A percentile compares a stretch with the other conserved stretches of the same genome.
Evolutionary conservation across 2,888 invertebrate species (phyloP).

Genomic region (Cantharis rustica): DNA sequence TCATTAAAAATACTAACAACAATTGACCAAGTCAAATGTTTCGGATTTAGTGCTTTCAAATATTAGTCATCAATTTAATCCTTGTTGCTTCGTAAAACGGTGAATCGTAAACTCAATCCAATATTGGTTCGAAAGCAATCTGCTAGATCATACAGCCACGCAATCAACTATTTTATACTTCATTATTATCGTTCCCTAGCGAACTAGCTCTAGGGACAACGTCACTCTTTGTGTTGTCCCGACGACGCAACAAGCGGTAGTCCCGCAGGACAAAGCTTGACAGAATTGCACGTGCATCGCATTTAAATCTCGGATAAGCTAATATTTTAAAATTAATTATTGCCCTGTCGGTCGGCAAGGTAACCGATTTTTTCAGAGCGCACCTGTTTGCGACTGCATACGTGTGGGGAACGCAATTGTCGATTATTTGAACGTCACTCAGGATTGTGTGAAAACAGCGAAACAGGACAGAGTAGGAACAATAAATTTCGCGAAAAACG

Average conservation of each 20-base stretch:
- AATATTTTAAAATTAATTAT: constrained; percentile 36
- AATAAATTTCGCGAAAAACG: not conserved
- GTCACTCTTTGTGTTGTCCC: constrained; percentile 26
- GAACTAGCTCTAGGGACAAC: constrained; percentile 23
- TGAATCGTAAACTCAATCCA: constrained; percentile 32
- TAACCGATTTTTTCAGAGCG: constrained; percentile 10
- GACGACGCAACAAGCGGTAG: constrained; percentile 31
- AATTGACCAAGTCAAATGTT: not conserved
- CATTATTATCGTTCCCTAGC: constrained; percentile 43
- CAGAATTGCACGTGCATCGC: constrained; percentile 27
- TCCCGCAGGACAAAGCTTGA: constrained; percentile 27
- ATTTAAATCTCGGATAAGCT: constrained; percentile 35
- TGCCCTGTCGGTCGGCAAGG: constrained; percentile 14
- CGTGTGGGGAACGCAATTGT: not conserved
- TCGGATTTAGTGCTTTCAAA: constrained; percentile 14
- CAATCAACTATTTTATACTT: constrained; percentile 50
- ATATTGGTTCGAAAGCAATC: constrained; percentile 41
- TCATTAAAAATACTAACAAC: not conserved
- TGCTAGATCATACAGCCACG: constrained; percentile 47
- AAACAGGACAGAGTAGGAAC: not conserved
- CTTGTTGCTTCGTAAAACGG: constrained; percentile 27
- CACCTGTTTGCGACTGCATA: constrained; percentile 15
- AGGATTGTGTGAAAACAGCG: constrained; percentile 4
- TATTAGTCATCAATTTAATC: constrained; percentile 32
- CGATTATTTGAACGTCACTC: constrained; percentile 11